Evolutionary conservation across 2,113 vertebrate genomes (phyloP).

Genomic region (Phaethornis superciliosus): DNA sequence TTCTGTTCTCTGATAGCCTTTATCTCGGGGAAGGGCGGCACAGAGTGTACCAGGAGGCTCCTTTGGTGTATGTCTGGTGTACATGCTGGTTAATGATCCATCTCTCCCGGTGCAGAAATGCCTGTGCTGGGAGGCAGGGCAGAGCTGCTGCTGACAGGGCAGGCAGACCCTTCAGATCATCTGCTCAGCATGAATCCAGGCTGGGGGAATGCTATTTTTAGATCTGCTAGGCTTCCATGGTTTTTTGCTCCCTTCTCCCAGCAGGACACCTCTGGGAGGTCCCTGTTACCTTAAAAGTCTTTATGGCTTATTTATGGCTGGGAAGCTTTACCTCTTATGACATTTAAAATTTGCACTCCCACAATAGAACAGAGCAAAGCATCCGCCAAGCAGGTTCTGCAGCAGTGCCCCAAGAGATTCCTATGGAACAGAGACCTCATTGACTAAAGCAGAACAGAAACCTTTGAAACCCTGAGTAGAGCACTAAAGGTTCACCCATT

Average conservation of each 20-base stretch:
- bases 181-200: not conserved
- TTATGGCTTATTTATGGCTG: not conserved
- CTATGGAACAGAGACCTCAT: not conserved
- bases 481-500: not conserved
- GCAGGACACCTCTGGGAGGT: not conserved
- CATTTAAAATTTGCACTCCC: not conserved
- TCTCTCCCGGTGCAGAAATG: not conserved
- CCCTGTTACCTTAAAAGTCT: not conserved
- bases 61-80: not conserved
- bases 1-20: constrained; percentile 36
- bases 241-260: not conserved
- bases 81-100: constrained; percentile 60
- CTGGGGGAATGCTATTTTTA: not conserved
- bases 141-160: not conserved
- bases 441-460: not conserved
- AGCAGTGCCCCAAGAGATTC: not conserved
- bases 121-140: not conserved
- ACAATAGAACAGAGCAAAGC: accelerated
- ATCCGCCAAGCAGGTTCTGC: not conserved
- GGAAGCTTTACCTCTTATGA: not conserved
- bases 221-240: not conserved
- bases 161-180: not conserved
- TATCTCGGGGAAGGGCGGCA: constrained; percentile 40
- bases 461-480: not conserved
- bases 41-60: not conserved